Evolutionary conservation across 2,113 vertebrate species (phyloP).

Genomic region (Cyprinodon variegatus): DNA sequence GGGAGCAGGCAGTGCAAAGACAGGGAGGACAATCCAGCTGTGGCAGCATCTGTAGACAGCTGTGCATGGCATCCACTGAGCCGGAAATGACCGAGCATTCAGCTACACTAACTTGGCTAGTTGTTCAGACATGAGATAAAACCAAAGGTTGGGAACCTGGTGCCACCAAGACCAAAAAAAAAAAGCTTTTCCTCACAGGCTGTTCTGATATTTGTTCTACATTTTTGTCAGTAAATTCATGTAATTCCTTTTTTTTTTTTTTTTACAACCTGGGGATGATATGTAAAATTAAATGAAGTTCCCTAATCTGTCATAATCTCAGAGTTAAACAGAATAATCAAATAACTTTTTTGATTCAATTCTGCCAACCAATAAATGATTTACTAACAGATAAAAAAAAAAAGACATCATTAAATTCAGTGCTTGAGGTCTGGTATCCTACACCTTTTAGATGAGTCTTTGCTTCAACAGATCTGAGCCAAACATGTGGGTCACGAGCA

Average conservation of each 20-base stretch:
- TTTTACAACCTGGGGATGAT: background rate
- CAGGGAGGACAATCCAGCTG: slow-evolving; percentile 19
- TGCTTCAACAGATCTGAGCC: too few species aligned
- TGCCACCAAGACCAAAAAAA: slow-evolving; percentile 41
- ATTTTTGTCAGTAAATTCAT: background rate
- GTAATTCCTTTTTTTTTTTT: background rate
- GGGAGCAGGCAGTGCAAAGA: slow-evolving; percentile 13
- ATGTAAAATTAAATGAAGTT: too few species aligned
- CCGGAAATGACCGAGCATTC: slow-evolving; percentile 27
- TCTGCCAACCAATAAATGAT: too few species aligned
- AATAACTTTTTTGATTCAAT: background rate
- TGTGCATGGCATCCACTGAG: slow-evolving; percentile 48
- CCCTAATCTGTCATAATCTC: background rate
- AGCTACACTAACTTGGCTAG: slow-evolving; percentile 10
- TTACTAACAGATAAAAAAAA: too few species aligned
- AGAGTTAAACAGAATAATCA: background rate
- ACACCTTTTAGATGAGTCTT: too few species aligned
- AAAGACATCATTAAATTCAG: too few species aligned
- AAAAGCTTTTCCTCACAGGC: slow-evolving; percentile 1
- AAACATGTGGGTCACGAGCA: too few species aligned
- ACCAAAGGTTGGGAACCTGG: slow-evolving; percentile 18
- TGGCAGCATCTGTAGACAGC: slow-evolving; percentile 15
- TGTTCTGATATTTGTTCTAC: background rate
- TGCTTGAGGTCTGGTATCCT: too few species aligned
- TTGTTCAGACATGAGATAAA: background rate